Conservation (phyloP, 2,113 vertebrate genomes). For the Petaurus breviceps region DNA sequence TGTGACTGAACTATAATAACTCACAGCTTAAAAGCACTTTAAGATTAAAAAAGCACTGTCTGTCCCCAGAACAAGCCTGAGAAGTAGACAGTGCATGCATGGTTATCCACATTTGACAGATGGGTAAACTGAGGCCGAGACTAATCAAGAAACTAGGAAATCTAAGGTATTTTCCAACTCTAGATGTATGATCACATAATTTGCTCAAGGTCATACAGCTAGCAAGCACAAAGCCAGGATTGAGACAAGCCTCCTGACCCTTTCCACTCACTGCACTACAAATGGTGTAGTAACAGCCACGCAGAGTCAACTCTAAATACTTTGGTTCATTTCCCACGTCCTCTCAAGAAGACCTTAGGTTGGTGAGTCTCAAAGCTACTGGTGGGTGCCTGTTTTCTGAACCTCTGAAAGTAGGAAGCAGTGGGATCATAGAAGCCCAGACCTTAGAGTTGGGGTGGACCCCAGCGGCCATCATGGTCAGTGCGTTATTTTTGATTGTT, state of each 20-base stretch:
- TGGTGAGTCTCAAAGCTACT: background rate
- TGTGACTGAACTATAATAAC: background rate
- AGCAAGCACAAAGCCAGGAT: background rate
- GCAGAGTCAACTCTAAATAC: background rate
- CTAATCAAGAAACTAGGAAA: background rate
- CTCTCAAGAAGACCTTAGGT: background rate
- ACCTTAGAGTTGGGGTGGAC: background rate
- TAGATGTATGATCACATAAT: background rate
- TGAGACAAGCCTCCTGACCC: background rate
- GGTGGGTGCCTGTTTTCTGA: background rate
- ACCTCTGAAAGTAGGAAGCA: accelerated
- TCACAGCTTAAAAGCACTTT: background rate
- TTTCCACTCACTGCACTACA: background rate
- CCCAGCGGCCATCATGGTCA: background rate
- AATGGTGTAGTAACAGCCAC: background rate
- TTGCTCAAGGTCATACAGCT: background rate
- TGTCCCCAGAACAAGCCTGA: background rate
- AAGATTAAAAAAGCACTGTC: background rate
- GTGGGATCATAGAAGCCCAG: background rate
- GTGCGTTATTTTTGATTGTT: background rate
- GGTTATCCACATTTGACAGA: background rate
- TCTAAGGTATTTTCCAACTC: background rate
- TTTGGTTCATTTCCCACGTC: background rate
- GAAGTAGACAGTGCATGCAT: background rate
- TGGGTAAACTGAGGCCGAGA: background rate